Conservation (phyloP, 2,797 vertebrate species). For the Crypturellus tataupa region DNA sequence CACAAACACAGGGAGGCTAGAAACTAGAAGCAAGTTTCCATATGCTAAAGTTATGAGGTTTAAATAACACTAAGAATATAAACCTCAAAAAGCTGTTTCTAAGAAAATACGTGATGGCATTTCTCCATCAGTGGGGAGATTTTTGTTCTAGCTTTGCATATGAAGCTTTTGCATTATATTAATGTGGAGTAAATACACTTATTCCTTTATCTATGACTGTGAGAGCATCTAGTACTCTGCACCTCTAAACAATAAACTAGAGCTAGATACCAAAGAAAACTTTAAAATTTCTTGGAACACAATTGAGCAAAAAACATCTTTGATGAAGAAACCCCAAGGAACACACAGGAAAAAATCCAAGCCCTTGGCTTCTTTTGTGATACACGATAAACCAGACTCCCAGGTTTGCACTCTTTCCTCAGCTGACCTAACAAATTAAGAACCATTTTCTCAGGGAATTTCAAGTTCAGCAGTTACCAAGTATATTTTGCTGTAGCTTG, state of each 20-base stretch:
- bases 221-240: neutral
- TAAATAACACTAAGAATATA: neutral
- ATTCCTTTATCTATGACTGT: neutral
- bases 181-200: accelerated
- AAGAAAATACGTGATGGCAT: neutral
- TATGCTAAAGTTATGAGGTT: neutral
- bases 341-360: too few species aligned
- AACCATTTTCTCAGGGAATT: neutral
- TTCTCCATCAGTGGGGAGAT: neutral
- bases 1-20: neutral
- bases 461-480: neutral
- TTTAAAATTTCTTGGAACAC: neutral
- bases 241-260: neutral
- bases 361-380: neutral
- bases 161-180: neutral
- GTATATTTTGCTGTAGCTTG: neutral
- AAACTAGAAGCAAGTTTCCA: neutral
- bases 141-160: neutral
- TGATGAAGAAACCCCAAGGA: neutral
- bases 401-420: neutral
- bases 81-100: too few species aligned
- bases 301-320: neutral
- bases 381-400: neutral
- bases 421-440: neutral
- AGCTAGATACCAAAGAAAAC: neutral